Percentiles rank a stretch among this genome's conserved stretches.
Conservation (phyloP, 2,113 vertebrate species). For the Rhinolophus ferrumequinum region DNA sequence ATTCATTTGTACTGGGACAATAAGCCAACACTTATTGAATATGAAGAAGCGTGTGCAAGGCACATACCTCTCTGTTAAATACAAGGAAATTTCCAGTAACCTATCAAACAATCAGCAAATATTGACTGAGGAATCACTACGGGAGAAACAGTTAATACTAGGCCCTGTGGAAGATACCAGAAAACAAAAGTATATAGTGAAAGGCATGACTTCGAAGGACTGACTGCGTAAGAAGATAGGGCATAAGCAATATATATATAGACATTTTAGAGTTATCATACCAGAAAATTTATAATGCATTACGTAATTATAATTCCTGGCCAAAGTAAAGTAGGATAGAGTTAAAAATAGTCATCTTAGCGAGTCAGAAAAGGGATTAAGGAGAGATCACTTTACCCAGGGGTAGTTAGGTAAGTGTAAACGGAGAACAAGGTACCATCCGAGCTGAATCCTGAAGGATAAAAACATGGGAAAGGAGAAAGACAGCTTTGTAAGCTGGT, state of each 20-base stretch:
- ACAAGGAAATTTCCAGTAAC: not conserved
- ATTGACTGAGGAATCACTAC: not conserved
- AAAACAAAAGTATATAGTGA: not conserved
- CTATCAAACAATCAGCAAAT: not conserved
- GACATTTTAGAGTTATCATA: not conserved
- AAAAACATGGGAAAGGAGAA: slow-evolving; percentile 6
- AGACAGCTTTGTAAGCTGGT: not conserved
- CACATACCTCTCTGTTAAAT: not conserved
- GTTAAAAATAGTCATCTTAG: slow-evolving; percentile 47
- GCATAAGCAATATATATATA: too few species aligned
- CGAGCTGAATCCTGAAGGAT: slow-evolving; percentile 10
- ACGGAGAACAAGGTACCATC: not conserved
- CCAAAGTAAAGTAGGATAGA: slow-evolving; percentile 23
- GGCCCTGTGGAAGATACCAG: not conserved
- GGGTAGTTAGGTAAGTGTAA: slow-evolving; percentile 19
- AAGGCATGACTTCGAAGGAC: not conserved
- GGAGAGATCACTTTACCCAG: slow-evolving; percentile 18
- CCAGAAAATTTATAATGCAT: not conserved
- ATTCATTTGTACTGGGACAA: not conserved
- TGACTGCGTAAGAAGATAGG: not conserved
- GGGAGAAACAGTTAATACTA: not conserved
- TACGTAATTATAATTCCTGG: not conserved
- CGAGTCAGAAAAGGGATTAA: not conserved
- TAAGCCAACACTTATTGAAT: not conserved
- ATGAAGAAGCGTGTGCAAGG: not conserved